A percentile compares a stretch with the other conserved stretches of the same genome.
Evolutionary conservation across 1,140 invertebrate genomes (phyloP).

Genomic region (Monochamus saltuarius): DNA sequence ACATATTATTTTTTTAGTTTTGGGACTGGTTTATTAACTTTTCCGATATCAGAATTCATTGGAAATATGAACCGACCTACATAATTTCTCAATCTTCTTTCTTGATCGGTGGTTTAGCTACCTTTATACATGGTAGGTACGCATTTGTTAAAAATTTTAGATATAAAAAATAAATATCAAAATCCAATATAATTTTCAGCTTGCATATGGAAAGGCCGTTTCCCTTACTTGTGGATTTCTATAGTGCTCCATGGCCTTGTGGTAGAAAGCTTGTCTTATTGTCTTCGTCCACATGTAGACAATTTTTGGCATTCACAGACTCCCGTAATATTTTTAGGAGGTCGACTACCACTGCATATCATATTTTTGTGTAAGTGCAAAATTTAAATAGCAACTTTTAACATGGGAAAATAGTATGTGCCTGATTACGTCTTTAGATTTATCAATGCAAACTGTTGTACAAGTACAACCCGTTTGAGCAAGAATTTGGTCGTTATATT

Average conservation of each 20-base stretch:
- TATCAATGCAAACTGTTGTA: too few relatives aligned
- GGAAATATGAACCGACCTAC: constrained; percentile 63
- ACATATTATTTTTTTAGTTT: constrained; percentile 50
- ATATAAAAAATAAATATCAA: too few relatives aligned
- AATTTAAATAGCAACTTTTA: not conserved
- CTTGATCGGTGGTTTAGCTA: constrained; percentile 58
- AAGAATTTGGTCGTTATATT: too few relatives aligned
- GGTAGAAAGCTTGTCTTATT: constrained; percentile 63
- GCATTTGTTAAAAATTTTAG: not conserved
- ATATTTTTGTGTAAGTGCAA: constrained; percentile 68
- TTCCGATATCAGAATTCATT: constrained; percentile 54
- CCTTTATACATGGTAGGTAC: constrained; percentile 60
- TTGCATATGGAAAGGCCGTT: constrained; percentile 65
- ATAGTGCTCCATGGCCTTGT: constrained; percentile 67
- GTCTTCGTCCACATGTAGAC: constrained; percentile 62
- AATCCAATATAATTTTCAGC: constrained; percentile 53
- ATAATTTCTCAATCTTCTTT: constrained; percentile 58
- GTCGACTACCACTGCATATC: constrained; percentile 69
- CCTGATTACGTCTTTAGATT: not conserved
- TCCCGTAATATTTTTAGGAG: constrained; percentile 68
- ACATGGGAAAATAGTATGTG: not conserved
- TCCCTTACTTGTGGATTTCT: constrained; percentile 69
- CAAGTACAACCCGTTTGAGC: too few relatives aligned
- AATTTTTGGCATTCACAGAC: constrained; percentile 81
- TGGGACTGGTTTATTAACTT: constrained; percentile 58